These are phyloP conservation scores for Cephus spinipes DNA, from an alignment of 2,888 invertebrate species.

Conservation along the genomic window DNA sequence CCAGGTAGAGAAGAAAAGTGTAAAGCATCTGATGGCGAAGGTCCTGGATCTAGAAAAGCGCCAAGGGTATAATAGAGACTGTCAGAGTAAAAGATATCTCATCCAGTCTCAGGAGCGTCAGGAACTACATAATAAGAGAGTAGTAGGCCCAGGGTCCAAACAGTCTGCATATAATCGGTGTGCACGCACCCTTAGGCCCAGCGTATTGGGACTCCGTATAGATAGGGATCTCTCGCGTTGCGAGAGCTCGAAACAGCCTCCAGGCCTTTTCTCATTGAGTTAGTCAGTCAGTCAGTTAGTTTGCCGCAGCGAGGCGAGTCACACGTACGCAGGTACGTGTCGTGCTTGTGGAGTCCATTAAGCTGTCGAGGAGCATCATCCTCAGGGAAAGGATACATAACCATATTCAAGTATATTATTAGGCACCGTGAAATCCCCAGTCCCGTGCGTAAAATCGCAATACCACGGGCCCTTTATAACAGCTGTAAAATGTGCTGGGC, in stretches of 20 bases:
- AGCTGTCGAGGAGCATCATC: conserved; percentile 1
- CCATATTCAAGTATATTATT: conserved; percentile 37
- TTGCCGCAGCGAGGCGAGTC: conserved; percentile 55
- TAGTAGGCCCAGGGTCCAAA: neutral
- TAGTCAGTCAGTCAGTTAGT: conserved; percentile 62
- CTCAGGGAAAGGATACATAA: conserved; percentile 17
- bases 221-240: conserved; percentile 55
- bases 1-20: neutral
- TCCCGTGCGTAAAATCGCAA: conserved; percentile 44
- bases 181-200: conserved; percentile 55
- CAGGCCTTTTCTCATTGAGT: conserved; percentile 59
- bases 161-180: conserved; percentile 30
- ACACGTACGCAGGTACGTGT: conserved; percentile 27
- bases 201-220: conserved; percentile 40
- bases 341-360: conserved; percentile 24
- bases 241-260: conserved; percentile 39
- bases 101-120: neutral
- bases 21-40: neutral
- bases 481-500: conserved; percentile 51
- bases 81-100: neutral
- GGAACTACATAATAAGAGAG: neutral
- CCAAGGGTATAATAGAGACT: neutral
- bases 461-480: neutral
- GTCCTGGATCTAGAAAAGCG: neutral
- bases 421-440: conserved; percentile 44